Conservation (phyloP, 2,113 vertebrate species). For the Ivindomyrus marchei region DNA sequence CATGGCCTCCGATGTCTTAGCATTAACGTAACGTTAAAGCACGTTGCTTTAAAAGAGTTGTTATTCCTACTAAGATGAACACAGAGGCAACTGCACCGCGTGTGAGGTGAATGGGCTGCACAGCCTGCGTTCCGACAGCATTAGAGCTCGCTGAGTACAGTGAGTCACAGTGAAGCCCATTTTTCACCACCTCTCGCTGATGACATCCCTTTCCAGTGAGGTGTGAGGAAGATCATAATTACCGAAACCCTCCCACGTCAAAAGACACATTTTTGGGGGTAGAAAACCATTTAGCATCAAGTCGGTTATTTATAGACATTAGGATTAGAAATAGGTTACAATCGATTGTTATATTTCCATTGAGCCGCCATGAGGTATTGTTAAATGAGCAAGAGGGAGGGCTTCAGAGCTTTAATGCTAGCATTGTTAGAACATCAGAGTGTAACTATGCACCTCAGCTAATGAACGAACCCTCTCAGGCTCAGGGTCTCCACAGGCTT, state of each 20-base stretch:
- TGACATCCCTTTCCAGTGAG: not conserved
- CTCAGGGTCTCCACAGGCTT: conserved; percentile 39
- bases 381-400: not conserved
- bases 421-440: not conserved
- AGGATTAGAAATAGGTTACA: not conserved
- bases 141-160: not conserved
- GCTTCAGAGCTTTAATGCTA: not conserved
- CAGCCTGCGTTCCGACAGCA: too few species aligned
- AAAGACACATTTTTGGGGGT: not conserved
- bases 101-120: not conserved
- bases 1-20: not conserved
- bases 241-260: not conserved
- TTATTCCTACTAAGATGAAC: not conserved
- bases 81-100: not conserved
- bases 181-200: not conserved
- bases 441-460: conserved; percentile 19
- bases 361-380: not conserved
- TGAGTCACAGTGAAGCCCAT: not conserved
- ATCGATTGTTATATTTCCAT: not conserved
- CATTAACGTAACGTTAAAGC: not conserved
- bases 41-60: too few species aligned
- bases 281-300: not conserved
- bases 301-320: not conserved
- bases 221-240: not conserved
- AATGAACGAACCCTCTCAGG: conserved; percentile 20